phyloP scores from a whole-genome alignment of 2,888 invertebrate genomes.

The Unio delphinus region DNA sequence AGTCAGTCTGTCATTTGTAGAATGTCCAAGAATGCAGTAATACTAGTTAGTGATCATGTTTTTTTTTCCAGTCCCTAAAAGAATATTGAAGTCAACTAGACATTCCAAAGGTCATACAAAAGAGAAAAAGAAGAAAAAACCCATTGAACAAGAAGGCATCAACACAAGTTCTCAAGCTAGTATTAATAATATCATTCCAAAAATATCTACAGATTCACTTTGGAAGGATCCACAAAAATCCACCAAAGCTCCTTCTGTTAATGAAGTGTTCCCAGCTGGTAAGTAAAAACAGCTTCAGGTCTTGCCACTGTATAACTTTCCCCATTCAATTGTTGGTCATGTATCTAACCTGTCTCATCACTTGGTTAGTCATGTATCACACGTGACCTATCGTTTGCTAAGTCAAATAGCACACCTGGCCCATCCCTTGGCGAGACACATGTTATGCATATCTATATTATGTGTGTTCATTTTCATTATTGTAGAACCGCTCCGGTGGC shows the following conservation, averaged over 20 bases:
- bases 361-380: no score
- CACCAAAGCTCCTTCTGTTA: constrained; percentile 12
- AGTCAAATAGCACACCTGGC: no score
- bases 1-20: no score
- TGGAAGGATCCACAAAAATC: constrained; percentile 20
- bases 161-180: constrained; percentile 12
- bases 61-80: constrained; percentile 70
- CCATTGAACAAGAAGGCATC: constrained; percentile 5
- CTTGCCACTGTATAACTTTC: neutral
- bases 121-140: constrained; percentile 33
- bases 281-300: neutral
- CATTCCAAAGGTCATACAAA: constrained; percentile 35
- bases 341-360: no score
- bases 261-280: constrained; percentile 35
- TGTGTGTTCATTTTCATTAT: no score
- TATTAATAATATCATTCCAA: constrained; percentile 13
- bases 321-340: no score
- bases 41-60: neutral
- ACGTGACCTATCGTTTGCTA: no score
- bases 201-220: constrained; percentile 16
- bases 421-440: no score
- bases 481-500: no score
- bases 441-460: no score
- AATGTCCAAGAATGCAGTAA: no score
- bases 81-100: constrained; percentile 51